These are phyloP conservation scores for Orchestes rusci DNA, from an alignment of 2,888 invertebrate genomes.

Conservation along the genomic window DNA sequence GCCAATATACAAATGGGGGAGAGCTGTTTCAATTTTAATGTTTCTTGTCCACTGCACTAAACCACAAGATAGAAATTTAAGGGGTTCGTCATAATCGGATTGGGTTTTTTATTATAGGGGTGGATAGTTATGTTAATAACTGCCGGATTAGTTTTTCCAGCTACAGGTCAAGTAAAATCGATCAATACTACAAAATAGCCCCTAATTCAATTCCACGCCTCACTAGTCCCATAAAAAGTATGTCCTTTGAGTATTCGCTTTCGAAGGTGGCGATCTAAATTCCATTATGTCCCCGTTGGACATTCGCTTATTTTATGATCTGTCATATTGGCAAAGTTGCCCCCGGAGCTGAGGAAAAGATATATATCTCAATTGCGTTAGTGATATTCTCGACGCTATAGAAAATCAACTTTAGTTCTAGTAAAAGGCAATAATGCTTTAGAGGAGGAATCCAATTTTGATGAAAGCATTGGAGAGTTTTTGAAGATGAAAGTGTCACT, in stretches of 20 bases:
- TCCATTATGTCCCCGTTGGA: conserved; percentile 30
- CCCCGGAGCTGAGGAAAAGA: conserved; percentile 27
- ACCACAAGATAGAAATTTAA: conserved; percentile 15
- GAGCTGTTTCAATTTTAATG: conserved; percentile 11
- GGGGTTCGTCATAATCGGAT: conserved; percentile 10
- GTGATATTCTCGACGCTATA: conserved; percentile 18
- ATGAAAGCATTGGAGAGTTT: conserved; percentile 7
- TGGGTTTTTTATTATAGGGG: neutral
- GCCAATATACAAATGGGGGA: conserved; percentile 10
- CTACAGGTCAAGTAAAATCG: too few relatives aligned
- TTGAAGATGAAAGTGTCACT: too few relatives aligned
- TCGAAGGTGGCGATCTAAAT: conserved; percentile 24
- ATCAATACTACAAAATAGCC: too few relatives aligned
- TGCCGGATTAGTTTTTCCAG: too few relatives aligned
- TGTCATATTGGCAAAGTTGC: conserved; percentile 43
- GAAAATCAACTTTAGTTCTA: conserved; percentile 21
- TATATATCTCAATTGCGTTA: conserved; percentile 27
- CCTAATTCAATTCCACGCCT: too few relatives aligned
- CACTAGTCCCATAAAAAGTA: too few relatives aligned
- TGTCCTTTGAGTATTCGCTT: too few relatives aligned
- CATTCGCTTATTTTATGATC: conserved; percentile 44
- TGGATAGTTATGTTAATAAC: too few relatives aligned
- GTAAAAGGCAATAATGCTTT: conserved; percentile 15
- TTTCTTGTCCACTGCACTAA: conserved; percentile 16
- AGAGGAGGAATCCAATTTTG: conserved; percentile 13